phyloP scores from a whole-genome alignment of 2,797 vertebrate genomes.

The Xenops minutus region DNA sequence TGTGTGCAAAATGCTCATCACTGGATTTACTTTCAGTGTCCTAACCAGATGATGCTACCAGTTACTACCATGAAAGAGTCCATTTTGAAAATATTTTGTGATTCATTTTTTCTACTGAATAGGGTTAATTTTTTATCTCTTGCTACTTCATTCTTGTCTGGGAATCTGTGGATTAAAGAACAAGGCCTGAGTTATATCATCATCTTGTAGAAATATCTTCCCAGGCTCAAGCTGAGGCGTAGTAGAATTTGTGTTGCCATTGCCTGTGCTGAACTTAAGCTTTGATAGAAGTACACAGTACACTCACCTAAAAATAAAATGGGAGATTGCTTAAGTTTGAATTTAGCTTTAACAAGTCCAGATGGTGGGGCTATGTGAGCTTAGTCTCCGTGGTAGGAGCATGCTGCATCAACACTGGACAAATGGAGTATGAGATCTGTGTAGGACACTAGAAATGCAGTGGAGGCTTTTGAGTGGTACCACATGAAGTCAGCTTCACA shows the following conservation, averaged over 20 bases:
- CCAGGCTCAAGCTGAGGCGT: background rate
- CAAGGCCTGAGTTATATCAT: background rate
- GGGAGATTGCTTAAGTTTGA: background rate
- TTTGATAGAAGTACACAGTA: background rate
- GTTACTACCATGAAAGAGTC: background rate
- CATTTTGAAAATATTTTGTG: background rate
- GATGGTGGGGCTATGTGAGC: background rate
- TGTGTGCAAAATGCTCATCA: background rate
- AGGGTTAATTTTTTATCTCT: background rate
- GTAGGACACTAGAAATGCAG: background rate
- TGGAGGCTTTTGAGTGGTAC: background rate
- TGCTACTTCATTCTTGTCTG: background rate
- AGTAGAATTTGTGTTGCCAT: background rate
- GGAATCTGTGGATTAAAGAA: background rate
- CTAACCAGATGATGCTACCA: background rate
- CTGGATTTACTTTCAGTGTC: background rate
- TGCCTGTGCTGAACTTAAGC: background rate
- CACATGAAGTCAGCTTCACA: background rate
- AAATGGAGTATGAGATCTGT: background rate
- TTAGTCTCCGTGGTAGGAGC: background rate
- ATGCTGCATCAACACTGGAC: background rate
- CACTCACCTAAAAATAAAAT: background rate
- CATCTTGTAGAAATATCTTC: background rate
- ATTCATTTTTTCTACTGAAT: background rate
- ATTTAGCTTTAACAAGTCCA: background rate